Conservation (phyloP, 2,113 vertebrate species). For the Capra hircus region DNA sequence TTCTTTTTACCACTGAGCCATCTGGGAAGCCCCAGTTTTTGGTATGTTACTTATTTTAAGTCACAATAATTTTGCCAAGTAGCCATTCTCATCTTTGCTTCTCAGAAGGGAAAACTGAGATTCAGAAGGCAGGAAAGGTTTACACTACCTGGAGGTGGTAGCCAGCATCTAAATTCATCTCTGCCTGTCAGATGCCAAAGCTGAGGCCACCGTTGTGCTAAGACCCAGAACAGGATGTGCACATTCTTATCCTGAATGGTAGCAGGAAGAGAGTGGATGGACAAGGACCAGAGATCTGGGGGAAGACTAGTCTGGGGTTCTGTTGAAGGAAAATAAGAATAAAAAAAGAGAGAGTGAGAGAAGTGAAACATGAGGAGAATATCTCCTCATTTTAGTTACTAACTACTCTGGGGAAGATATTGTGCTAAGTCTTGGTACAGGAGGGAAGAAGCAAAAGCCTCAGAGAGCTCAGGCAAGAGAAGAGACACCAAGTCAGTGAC, state of each 20-base stretch:
- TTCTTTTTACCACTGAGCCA: background rate
- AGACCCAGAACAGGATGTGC: background rate
- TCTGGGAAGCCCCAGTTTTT: background rate
- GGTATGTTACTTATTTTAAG: background rate
- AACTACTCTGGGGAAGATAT: too few species aligned
- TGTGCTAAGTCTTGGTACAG: background rate
- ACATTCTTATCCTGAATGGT: background rate
- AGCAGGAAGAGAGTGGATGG: background rate
- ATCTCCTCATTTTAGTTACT: too few species aligned
- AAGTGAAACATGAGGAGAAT: background rate
- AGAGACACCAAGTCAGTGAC: background rate
- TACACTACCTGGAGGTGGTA: background rate
- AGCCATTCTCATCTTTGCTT: background rate
- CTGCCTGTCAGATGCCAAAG: background rate
- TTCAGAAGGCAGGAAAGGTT: background rate
- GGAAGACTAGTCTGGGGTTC: too few species aligned
- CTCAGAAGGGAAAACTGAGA: background rate
- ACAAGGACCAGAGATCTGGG: background rate
- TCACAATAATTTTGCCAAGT: background rate
- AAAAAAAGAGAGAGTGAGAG: background rate
- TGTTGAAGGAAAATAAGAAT: background rate
- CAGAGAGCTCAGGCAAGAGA: background rate
- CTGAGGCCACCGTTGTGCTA: background rate
- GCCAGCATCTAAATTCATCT: background rate
- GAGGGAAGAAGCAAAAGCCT: background rate